Percentiles rank a stretch among this genome's conserved stretches.
phyloP scores from a whole-genome alignment of 2,888 invertebrate species.

The Linnaemya tessellans region DNA sequence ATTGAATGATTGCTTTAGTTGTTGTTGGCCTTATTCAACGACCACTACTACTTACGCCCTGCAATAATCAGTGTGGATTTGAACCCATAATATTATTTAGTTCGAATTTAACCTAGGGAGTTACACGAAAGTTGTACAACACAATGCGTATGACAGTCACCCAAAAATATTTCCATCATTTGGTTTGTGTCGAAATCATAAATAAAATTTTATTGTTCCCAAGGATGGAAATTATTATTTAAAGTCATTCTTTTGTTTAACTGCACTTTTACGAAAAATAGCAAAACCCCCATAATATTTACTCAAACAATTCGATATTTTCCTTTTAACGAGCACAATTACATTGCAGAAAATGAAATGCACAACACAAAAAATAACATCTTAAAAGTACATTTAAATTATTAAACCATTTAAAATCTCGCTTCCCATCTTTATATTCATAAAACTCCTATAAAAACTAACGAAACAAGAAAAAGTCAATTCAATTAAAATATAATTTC shows the following conservation, averaged over 20 bases:
- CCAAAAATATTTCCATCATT: too few species aligned
- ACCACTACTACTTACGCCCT: too few species aligned
- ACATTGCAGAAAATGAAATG: background rate
- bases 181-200: too few species aligned
- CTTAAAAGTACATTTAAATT: constrained; percentile 44
- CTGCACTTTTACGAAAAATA: background rate
- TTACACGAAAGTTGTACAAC: too few species aligned
- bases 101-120: too few species aligned
- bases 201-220: too few species aligned
- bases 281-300: background rate
- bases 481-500: constrained; percentile 70
- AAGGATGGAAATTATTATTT: background rate
- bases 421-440: constrained; percentile 40
- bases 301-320: background rate
- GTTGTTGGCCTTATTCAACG: too few species aligned
- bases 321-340: background rate
- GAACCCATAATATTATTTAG: too few species aligned
- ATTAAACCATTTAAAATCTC: constrained; percentile 59
- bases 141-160: too few species aligned
- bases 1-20: too few species aligned
- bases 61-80: too few species aligned
- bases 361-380: background rate
- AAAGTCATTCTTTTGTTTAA: background rate
- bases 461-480: constrained; percentile 60
- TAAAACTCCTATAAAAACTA: constrained; percentile 26